phyloP scores from a whole-genome alignment of 2,888 invertebrate genomes.

The Caenorhabditis auriculariae region DNA sequence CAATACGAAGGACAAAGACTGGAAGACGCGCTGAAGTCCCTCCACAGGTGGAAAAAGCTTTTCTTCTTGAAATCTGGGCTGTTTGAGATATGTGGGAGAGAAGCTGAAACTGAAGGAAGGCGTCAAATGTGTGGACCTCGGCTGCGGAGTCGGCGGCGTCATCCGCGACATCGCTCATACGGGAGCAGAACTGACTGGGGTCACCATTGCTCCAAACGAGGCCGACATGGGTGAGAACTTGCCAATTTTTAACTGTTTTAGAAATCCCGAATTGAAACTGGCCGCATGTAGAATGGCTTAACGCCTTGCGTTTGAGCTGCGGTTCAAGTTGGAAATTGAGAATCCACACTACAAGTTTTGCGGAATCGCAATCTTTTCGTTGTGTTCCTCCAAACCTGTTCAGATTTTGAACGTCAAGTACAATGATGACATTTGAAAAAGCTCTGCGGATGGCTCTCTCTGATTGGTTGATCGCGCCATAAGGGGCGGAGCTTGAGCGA shows the following conservation, averaged over 20 bases:
- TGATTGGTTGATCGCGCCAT: no score
- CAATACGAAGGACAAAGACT: slow-evolving; percentile 29
- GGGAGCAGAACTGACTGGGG: slow-evolving; percentile 55
- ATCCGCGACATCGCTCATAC: slow-evolving; percentile 52
- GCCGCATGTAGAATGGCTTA: no score
- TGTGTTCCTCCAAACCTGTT: no score
- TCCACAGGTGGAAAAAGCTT: slow-evolving; percentile 26
- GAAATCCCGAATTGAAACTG: no score
- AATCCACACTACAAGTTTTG: no score
- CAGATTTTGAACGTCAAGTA: no score
- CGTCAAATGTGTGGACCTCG: slow-evolving; percentile 55
- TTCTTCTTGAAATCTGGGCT: neutral
- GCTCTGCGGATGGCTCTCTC: no score
- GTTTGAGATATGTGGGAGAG: slow-evolving; percentile 42
- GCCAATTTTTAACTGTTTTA: neutral
- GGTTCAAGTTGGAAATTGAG: neutral
- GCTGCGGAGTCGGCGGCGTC: slow-evolving; percentile 57
- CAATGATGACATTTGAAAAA: no score
- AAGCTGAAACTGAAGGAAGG: slow-evolving; percentile 36
- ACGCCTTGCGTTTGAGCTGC: no score
- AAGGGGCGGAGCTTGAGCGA: no score
- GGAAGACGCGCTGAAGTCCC: slow-evolving; percentile 46
- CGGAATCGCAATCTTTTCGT: no score
- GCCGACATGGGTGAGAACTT: slow-evolving; percentile 44
- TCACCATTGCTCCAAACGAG: slow-evolving; percentile 59